These are phyloP conservation scores for Burhinus bistriatus DNA, from an alignment of 2,113 vertebrate species.

Conservation along the genomic window DNA sequence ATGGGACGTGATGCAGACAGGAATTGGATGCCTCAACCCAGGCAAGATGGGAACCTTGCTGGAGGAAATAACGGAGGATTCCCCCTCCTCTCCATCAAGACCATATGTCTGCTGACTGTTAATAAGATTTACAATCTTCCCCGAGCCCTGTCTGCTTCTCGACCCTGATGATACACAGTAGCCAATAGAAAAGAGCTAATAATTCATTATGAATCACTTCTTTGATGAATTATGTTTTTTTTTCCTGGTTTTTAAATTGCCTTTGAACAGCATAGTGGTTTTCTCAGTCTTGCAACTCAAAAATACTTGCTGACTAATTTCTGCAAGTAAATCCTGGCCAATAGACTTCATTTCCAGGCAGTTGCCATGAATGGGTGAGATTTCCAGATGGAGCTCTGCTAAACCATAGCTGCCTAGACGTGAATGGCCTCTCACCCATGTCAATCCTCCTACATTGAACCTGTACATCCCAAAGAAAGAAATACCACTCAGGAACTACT, in stretches of 20 bases:
- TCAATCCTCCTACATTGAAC: neutral
- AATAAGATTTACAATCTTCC: neutral
- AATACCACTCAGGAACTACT: neutral
- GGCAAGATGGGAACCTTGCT: neutral
- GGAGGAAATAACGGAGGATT: neutral
- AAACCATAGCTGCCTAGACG: neutral
- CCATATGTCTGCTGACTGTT: neutral
- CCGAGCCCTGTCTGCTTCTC: neutral
- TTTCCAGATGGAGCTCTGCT: neutral
- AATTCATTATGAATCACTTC: neutral
- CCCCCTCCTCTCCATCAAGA: neutral
- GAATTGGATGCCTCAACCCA: neutral
- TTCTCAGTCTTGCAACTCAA: neutral
- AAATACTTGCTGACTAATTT: neutral
- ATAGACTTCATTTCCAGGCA: neutral
- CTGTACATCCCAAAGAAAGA: neutral
- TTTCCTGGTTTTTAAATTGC: neutral
- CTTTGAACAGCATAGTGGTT: neutral
- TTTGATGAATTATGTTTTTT: neutral
- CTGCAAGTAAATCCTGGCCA: neutral
- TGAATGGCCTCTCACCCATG: accelerated
- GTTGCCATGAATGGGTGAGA: neutral
- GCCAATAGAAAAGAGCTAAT: neutral
- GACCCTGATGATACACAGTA: neutral
- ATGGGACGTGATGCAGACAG: neutral